Conservation (phyloP, 92 coral and sea anemone species). For the Epizoanthus rinbou region DNA sequence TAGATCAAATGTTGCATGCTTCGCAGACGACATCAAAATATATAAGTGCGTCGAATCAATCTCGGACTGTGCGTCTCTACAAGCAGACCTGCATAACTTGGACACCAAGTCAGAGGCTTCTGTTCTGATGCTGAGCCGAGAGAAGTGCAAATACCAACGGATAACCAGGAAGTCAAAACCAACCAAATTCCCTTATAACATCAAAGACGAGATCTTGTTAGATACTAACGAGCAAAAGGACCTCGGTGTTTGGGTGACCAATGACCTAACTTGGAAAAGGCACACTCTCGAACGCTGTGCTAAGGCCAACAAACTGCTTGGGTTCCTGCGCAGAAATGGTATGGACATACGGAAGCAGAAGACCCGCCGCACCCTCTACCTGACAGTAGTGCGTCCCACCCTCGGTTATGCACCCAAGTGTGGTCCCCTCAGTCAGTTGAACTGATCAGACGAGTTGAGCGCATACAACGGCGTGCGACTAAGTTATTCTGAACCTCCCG, state of each 20-base stretch:
- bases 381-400: neutral
- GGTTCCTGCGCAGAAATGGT: too few relatives aligned
- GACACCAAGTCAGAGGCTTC: slow-evolving; percentile 4
- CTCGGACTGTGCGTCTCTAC: neutral
- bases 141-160: neutral
- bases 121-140: slow-evolving; percentile 12
- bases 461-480: neutral
- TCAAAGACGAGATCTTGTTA: neutral
- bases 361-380: slow-evolving; percentile 13
- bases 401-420: slow-evolving; percentile 14
- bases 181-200: neutral
- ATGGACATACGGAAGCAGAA: too few relatives aligned
- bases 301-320: slow-evolving; percentile 19
- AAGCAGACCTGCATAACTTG: neutral
- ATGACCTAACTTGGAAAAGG: neutral
- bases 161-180: slow-evolving; percentile 4
- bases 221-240: neutral
- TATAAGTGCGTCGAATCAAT: neutral
- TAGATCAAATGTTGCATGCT: neutral
- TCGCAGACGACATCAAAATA: slow-evolving; percentile 13
- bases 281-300: neutral
- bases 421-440: too few relatives aligned
- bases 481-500: neutral
- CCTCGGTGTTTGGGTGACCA: neutral
- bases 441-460: too few relatives aligned